phyloP scores from a whole-genome alignment of 2,113 vertebrate species.

The Saguinus imperator region DNA sequence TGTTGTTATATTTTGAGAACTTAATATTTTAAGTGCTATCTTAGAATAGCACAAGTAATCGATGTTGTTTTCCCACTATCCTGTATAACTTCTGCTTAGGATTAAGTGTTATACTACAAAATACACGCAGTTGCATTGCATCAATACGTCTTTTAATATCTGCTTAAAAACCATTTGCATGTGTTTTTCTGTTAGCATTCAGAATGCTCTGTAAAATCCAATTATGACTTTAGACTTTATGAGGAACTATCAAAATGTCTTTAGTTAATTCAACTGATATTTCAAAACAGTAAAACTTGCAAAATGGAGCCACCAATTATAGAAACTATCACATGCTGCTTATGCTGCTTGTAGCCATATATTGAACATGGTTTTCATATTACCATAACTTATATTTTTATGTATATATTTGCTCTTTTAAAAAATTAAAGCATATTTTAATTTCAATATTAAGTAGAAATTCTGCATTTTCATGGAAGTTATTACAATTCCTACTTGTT shows the following conservation, averaged over 20 bases:
- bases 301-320: slow-evolving; percentile 12
- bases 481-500: background rate
- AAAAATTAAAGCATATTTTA: background rate
- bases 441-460: background rate
- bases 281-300: slow-evolving; percentile 47
- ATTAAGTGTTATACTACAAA: slow-evolving; percentile 41
- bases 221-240: slow-evolving; percentile 14
- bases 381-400: background rate
- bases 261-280: slow-evolving; percentile 66
- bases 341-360: background rate
- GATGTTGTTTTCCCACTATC: background rate
- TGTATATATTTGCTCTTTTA: background rate
- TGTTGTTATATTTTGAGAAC: background rate
- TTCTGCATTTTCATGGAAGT: background rate
- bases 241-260: slow-evolving; percentile 47
- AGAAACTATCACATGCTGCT: background rate
- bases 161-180: slow-evolving; percentile 5
- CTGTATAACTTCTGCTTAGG: background rate
- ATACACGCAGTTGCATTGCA: background rate
- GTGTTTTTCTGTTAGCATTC: slow-evolving; percentile 56
- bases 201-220: slow-evolving; percentile 35
- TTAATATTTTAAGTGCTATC: background rate
- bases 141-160: slow-evolving; percentile 37
- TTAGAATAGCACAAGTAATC: background rate
- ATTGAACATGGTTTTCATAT: background rate